phyloP scores from a whole-genome alignment of 2,113 vertebrate species.

The Turnix velox region DNA sequence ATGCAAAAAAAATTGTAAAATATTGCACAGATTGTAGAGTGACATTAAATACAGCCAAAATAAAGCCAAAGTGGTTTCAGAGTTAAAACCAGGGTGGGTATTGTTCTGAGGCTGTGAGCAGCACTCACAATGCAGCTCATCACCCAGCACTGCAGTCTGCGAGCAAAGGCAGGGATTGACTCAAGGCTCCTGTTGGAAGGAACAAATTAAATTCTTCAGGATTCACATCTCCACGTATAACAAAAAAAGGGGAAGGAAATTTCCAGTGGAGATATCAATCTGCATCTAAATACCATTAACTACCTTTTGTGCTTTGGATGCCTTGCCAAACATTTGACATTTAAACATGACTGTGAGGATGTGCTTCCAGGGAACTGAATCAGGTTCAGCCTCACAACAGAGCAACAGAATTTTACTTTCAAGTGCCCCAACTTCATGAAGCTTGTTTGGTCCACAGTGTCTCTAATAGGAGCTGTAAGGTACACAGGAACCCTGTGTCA shows the following conservation, averaged over 20 bases:
- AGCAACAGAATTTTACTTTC: neutral
- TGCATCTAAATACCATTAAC: conserved; percentile 19
- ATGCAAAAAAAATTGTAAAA: neutral
- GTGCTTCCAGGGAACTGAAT: neutral
- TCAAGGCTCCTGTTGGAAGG: neutral
- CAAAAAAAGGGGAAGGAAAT: conserved; percentile 23
- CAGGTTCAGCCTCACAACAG: neutral
- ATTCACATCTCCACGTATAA: neutral
- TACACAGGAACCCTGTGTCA: neutral
- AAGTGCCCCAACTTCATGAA: neutral
- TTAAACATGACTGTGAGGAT: neutral
- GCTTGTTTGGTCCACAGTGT: neutral
- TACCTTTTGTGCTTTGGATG: conserved; percentile 25
- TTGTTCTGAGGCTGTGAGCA: conserved; percentile 2
- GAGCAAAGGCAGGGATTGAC: neutral
- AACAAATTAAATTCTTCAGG: neutral
- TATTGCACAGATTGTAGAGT: neutral
- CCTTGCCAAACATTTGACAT: conserved; percentile 43
- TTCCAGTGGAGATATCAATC: conserved; percentile 16
- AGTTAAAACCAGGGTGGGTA: neutral
- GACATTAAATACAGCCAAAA: neutral
- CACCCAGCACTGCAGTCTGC: neutral
- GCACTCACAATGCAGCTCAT: neutral
- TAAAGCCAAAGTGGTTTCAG: neutral
- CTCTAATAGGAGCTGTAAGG: neutral